phyloP scores from a whole-genome alignment of 2,888 invertebrate species.

The Griposia aprilina region DNA sequence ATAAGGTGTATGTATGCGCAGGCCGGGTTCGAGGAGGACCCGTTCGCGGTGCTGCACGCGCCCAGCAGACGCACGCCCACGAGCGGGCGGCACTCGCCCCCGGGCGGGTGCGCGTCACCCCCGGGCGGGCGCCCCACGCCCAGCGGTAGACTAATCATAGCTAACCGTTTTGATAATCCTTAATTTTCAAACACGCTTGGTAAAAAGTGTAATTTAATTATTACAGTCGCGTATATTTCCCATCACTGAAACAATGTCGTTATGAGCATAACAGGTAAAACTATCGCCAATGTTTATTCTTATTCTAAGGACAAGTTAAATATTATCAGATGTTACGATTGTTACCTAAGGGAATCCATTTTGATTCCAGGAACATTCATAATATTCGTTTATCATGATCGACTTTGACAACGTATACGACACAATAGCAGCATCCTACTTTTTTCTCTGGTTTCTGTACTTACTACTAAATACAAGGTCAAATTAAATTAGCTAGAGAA shows the following conservation, averaged over 20 bases:
- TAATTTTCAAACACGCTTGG: not conserved
- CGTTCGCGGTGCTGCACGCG: too few relatives aligned
- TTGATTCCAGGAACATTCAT: not conserved
- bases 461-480: too few relatives aligned
- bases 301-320: not conserved
- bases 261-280: not conserved
- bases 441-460: not conserved
- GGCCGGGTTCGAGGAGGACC: slow-evolving; percentile 83
- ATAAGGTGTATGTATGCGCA: too few relatives aligned
- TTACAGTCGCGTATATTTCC: too few relatives aligned
- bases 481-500: too few relatives aligned
- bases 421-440: not conserved
- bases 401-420: not conserved
- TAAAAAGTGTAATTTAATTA: not conserved
- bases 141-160: too few relatives aligned
- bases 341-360: too few relatives aligned
- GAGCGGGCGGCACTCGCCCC: too few relatives aligned
- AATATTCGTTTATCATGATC: not conserved
- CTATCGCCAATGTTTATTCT: not conserved
- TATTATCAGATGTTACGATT: too few relatives aligned
- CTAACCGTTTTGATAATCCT: not conserved
- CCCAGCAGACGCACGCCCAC: too few relatives aligned
- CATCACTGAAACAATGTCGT: not conserved
- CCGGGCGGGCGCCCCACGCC: slow-evolving; percentile 88
- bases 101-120: too few relatives aligned